Evolutionary conservation across 2,113 vertebrate genomes (phyloP), one percentile per base, ranked within the genome.

Genomic region (Ptyas mucosa): DNA sequence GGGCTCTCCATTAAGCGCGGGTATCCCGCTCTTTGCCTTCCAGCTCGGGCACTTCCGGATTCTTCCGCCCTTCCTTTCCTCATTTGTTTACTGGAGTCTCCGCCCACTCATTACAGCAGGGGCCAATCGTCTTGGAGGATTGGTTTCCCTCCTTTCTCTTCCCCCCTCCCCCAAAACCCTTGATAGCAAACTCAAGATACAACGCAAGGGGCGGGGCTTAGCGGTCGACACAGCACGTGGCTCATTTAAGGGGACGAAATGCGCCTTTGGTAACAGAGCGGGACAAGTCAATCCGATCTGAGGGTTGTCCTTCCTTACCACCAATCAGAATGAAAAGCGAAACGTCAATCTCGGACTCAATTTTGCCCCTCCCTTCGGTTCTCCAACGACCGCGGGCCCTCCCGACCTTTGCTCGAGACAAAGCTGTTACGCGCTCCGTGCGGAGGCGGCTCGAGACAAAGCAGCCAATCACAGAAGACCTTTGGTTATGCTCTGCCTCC

Each of bases 401-500:
- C 34, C 34, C 0, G 18, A 11, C 1, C 54, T 39, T 89, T 53
- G 69, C 34, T 12, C 21, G 21, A 39, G 15, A 8, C 20, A 3
- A 6, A 39, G 11, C 29, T 21, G 2, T 5, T 14, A 18, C 53
- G 23, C 61, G 14, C 23, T 34, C 57, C 2, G 10, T n/a, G 52
- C 51, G 58, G 23, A 23, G 91, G 89, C 39, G 88, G 88, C 5
- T 3, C 18, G 10, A 52, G 24, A 3, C 8, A 21, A 8, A 58
- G 11, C 18, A 61, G 52, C 49, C 95, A 96, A 90, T 94, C 93
- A 24, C 23, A 69, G 34, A 26, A 3, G 86, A 0, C 0, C 9
- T n/a, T 23, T 10, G 2, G 1, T 0, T 46, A 8, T 5, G 0
- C 21, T 0, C 0, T 0, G 9, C 1, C 11, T 8, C 3, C 0